phyloP scores from a whole-genome alignment of 2,888 invertebrate genomes.

The Elmis aenea region DNA sequence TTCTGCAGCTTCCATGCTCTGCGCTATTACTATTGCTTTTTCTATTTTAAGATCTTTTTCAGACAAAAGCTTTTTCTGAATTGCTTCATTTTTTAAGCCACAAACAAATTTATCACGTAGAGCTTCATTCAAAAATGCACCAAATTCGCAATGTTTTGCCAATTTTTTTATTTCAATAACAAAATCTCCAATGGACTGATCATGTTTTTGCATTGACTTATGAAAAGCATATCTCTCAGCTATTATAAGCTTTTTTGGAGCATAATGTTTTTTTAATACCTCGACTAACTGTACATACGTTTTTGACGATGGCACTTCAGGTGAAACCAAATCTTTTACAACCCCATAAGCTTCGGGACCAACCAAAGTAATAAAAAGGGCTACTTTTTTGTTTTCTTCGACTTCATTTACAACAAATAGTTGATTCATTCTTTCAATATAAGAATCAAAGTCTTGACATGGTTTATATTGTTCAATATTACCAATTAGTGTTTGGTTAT shows the following conservation, averaged over 20 bases:
- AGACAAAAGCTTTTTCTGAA: conserved; percentile 10
- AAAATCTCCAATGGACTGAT: too few species aligned
- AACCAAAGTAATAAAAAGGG: conserved; percentile 9
- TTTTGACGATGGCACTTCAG: conserved; percentile 7
- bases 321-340: conserved; percentile 10
- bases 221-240: conserved; percentile 14
- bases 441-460: neutral
- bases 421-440: conserved; percentile 12
- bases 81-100: conserved; percentile 7
- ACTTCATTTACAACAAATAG: conserved; percentile 11
- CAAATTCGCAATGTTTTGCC: conserved; percentile 12
- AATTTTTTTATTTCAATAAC: too few species aligned
- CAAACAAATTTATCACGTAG: conserved; percentile 14
- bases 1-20: conserved; percentile 4
- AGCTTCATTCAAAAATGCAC: conserved; percentile 10
- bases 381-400: conserved; percentile 8
- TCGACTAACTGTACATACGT: conserved; percentile 8
- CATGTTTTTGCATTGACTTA: conserved; percentile 10
- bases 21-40: conserved; percentile 5
- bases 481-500: neutral
- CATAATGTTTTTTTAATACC: conserved; percentile 12
- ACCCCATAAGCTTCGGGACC: conserved; percentile 11
- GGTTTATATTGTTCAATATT: neutral
- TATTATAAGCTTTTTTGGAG: conserved; percentile 10
- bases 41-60: conserved; percentile 5